A percentile compares a stretch with the other conserved stretches of the same genome.
These are phyloP conservation scores for Odiellus spinosus DNA, from an alignment of 2,888 invertebrate species.

Conservation along the genomic window DNA sequence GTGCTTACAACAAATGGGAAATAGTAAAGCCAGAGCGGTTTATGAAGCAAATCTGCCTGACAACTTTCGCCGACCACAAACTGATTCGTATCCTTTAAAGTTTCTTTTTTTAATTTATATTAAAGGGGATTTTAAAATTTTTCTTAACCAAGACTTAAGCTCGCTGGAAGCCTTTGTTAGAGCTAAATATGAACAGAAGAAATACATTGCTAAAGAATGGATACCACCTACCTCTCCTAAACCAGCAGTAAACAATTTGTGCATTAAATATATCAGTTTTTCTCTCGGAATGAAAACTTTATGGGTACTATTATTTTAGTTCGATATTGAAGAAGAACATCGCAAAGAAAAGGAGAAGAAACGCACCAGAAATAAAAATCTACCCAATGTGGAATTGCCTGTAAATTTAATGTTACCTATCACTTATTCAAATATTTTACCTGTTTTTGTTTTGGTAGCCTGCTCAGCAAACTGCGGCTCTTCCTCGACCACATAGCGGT, in stretches of 20 bases:
- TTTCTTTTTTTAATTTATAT: background rate
- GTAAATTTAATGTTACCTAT: constrained; percentile 5
- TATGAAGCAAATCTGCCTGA: constrained; percentile 95
- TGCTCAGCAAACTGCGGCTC: background rate
- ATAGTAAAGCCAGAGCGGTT: constrained; percentile 85
- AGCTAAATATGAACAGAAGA: constrained; percentile 96
- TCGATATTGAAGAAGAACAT: constrained; percentile 30
- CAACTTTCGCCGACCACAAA: constrained; percentile 86
- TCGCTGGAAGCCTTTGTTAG: constrained; percentile 86
- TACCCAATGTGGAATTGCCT: constrained; percentile 10
- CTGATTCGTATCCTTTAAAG: constrained; percentile 49
- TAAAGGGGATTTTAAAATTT: background rate
- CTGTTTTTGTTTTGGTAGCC: background rate
- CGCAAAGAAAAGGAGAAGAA: constrained; percentile 18
- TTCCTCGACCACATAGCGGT: background rate
- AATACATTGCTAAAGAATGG: constrained; percentile 95
- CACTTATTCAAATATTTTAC: background rate
- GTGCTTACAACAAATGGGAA: constrained; percentile 92
- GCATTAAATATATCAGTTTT: background rate
- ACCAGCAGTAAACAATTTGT: constrained; percentile 33
- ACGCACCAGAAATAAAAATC: constrained; percentile 16
- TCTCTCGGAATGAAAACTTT: background rate
- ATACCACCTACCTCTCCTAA: constrained; percentile 71
- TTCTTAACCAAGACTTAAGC: constrained; percentile 6
- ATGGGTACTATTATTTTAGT: constrained; percentile 24